Evolutionary conservation across 2,888 invertebrate species (phyloP).

Genomic region (Fragum sueziense): DNA sequence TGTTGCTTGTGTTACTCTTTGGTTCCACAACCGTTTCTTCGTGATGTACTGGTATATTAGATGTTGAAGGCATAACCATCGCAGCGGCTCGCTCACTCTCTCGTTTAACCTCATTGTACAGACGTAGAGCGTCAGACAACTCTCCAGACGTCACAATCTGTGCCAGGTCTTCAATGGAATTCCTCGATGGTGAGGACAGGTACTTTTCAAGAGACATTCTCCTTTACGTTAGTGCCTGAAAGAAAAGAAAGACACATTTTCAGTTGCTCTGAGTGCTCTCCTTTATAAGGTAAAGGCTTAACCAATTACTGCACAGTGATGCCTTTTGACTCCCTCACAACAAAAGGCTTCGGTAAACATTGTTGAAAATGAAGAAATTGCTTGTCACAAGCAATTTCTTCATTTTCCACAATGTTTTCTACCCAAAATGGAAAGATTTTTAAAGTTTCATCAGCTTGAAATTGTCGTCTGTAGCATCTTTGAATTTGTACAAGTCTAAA

Average conservation of each 20-base stretch:
- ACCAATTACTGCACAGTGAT: no score
- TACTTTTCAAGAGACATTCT: not conserved
- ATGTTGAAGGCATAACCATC: not conserved
- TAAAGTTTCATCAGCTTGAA: no score
- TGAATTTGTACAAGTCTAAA: no score
- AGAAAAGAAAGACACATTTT: not conserved
- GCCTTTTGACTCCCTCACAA: no score
- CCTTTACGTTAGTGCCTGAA: not conserved
- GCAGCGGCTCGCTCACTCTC: not conserved
- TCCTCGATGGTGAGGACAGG: not conserved
- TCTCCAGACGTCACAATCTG: slow-evolving; percentile 8
- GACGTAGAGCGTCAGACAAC: slow-evolving; percentile 7
- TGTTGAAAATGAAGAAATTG: no score
- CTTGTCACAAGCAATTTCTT: no score
- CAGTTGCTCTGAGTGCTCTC: no score
- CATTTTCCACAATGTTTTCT: no score
- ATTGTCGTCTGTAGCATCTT: no score
- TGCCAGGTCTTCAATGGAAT: slow-evolving; percentile 14
- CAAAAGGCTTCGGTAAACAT: no score
- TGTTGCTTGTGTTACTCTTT: not conserved
- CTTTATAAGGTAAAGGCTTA: no score
- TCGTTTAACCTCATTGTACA: slow-evolving; percentile 14
- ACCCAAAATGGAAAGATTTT: no score
- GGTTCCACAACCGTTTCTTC: not conserved
- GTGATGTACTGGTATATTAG: not conserved